Conservation (phyloP, 2,113 vertebrate species). For the Pollimyrus isidori region DNA sequence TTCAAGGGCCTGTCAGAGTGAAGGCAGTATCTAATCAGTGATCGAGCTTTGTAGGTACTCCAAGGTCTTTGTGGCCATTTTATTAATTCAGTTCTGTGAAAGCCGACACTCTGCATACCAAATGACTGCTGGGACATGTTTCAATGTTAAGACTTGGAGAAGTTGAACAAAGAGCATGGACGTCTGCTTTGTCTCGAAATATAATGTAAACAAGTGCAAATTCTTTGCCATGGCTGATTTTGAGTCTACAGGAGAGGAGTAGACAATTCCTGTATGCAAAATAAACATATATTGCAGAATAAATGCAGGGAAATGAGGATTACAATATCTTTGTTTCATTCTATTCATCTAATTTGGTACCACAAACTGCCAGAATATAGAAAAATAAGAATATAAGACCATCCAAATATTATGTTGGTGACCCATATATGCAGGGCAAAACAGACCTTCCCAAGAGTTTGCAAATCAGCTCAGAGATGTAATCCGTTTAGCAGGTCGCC, state of each 20-base stretch:
- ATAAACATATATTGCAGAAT: neutral
- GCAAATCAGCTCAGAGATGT: neutral
- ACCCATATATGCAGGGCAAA: neutral
- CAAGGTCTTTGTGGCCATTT: conserved; percentile 55
- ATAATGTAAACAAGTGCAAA: neutral
- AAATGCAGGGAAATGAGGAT: neutral
- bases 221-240: neutral
- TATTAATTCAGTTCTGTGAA: conserved; percentile 71
- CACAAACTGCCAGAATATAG: neutral
- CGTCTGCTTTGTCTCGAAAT: conserved; percentile 36
- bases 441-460: neutral
- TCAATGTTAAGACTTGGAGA: conserved; percentile 47
- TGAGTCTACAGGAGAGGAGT: neutral
- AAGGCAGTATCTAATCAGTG: conserved; percentile 75
- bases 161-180: conserved; percentile 45
- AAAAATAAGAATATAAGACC: neutral
- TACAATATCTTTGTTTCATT: neutral
- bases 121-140: conserved; percentile 44
- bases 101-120: conserved; percentile 68
- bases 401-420: neutral
- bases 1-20: conserved; percentile 66
- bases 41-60: conserved; percentile 71
- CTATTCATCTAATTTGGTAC: neutral
- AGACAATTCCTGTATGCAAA: neutral
- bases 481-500: neutral